Evolutionary conservation across 2,113 vertebrate genomes (phyloP).

Genomic region (Anthoscopus minutus): DNA sequence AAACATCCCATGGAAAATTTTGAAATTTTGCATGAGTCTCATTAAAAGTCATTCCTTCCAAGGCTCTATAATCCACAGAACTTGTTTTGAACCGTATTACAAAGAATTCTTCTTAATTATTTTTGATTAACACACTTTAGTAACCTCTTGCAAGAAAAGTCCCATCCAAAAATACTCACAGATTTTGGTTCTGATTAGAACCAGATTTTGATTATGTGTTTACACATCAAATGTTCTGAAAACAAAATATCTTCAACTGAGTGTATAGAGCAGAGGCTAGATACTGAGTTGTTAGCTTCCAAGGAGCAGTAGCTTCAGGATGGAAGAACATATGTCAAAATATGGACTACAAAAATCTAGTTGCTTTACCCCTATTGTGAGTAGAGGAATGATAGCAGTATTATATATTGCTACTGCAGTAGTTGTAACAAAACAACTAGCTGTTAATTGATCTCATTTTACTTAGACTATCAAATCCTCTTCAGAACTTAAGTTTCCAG

Average conservation of each 20-base stretch:
- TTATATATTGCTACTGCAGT: neutral
- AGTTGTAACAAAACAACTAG: neutral
- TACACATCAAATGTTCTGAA: neutral
- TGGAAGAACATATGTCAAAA: neutral
- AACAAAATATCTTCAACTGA: neutral
- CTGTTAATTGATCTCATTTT: neutral
- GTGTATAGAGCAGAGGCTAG: neutral
- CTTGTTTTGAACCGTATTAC: neutral
- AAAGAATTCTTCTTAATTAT: neutral
- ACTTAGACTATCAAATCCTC: neutral
- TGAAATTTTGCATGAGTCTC: neutral
- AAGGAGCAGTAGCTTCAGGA: neutral
- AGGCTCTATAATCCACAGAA: neutral
- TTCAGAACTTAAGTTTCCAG: neutral
- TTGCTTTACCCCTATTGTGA: neutral
- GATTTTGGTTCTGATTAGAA: neutral
- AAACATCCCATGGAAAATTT: neutral
- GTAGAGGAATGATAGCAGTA: neutral
- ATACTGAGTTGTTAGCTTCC: neutral
- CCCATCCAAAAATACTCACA: neutral
- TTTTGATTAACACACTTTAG: neutral
- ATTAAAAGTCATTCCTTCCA: neutral
- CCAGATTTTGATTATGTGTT: neutral
- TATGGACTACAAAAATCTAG: neutral
- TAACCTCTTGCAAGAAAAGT: neutral